These are phyloP conservation scores for Euzophera pinguis DNA, from an alignment of 2,888 invertebrate species.

Conservation along the genomic window DNA sequence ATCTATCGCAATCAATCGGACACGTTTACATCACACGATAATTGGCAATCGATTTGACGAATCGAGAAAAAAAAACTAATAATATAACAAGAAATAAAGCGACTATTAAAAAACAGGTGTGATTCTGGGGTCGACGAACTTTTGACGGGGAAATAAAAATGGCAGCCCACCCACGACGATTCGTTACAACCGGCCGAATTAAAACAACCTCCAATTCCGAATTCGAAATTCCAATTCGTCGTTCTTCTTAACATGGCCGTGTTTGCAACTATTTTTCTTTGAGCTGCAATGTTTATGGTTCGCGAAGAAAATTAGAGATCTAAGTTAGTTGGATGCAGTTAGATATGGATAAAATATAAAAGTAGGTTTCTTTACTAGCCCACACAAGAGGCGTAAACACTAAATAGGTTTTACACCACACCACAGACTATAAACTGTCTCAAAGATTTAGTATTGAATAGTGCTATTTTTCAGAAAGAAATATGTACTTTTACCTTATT, in stretches of 20 bases:
- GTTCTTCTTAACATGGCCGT: conserved; percentile 8
- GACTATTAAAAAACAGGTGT: conserved; percentile 55
- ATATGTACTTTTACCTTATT: neutral
- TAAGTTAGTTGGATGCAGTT: neutral
- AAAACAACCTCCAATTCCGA: conserved; percentile 27
- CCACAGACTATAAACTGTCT: conserved; percentile 26
- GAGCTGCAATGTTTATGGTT: neutral
- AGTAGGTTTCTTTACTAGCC: conserved; percentile 25
- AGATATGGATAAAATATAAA: conserved; percentile 11
- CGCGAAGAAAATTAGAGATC: neutral
- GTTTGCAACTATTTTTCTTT: neutral
- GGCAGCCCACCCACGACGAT: conserved; percentile 69
- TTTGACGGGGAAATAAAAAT: conserved; percentile 66
- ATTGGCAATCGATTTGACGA: conserved; percentile 17
- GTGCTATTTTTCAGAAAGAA: conserved; percentile 1
- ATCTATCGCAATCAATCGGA: conserved; percentile 5
- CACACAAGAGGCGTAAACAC: conserved; percentile 34
- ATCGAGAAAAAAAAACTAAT: conserved; percentile 16
- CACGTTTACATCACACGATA: conserved; percentile 3
- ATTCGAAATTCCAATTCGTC: neutral
- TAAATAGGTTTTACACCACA: conserved; percentile 31
- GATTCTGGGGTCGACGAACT: conserved; percentile 58
- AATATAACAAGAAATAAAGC: conserved; percentile 31
- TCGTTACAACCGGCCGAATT: conserved; percentile 29
- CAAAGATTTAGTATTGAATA: conserved; percentile 14